These are phyloP conservation scores for Parus major DNA, from an alignment of 2,113 vertebrate genomes.

Conservation along the genomic window DNA sequence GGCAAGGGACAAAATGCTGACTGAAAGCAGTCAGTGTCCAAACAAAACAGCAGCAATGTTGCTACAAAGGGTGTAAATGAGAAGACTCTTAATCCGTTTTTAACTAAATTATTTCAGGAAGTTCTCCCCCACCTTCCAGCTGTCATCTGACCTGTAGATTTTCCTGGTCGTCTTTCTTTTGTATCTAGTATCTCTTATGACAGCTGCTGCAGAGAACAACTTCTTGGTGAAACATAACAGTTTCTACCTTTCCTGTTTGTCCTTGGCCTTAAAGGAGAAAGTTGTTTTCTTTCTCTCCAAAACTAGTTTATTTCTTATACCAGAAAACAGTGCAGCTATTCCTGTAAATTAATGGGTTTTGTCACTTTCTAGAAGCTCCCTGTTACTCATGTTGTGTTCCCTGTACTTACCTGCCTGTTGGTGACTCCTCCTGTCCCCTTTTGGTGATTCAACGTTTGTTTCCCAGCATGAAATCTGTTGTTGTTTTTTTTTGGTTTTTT, in stretches of 20 bases:
- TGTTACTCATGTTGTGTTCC: neutral
- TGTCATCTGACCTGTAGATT: neutral
- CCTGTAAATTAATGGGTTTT: neutral
- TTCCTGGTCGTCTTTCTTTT: neutral
- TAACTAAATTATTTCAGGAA: neutral
- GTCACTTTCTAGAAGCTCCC: neutral
- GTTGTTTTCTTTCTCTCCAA: neutral
- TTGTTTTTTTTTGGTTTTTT: neutral
- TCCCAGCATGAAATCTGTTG: neutral
- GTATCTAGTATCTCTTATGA: neutral
- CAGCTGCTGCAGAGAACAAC: neutral
- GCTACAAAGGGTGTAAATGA: neutral
- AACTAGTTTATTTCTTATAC: neutral
- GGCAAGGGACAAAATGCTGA: neutral
- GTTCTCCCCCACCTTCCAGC: neutral
- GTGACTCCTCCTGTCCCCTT: neutral
- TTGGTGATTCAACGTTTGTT: neutral
- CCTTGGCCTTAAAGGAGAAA: neutral
- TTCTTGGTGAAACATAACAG: neutral
- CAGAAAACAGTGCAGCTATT: neutral
- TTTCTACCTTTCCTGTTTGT: neutral
- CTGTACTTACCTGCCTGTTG: neutral
- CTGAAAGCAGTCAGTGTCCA: neutral
- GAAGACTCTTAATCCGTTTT: neutral
- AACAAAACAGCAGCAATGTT: neutral